Base-by-base conservation (phyloP, 2,888 invertebrate genomes). In the Orchestes rusci region DNA sequence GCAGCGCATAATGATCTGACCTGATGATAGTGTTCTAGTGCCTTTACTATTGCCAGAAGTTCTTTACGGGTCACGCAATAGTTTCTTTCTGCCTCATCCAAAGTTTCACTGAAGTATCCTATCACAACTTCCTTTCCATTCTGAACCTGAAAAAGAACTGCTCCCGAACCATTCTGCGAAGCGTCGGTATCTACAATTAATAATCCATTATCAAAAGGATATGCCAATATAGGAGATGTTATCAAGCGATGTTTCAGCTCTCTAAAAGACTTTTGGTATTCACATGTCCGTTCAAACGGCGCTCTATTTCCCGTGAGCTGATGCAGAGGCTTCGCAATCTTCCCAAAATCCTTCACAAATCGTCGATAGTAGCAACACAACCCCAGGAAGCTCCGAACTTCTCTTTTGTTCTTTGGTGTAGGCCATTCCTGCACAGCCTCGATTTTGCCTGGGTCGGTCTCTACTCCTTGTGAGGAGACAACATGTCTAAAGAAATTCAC, bases 21-120 rank as follows among this genome's bases (percentile, higher is more conserved):
- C n/a, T n/a, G n/a, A n/a, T n/a, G n/a, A n/a, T n/a, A 54, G 40
- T 58, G 59, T 12, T 39, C 54, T 10, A 60, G n/a, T 53, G 5
- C 57, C 51, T 18, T 37, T 39, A n/a, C n/a, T n/a, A n/a, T n/a
- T n/a, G n/a, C n/a, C n/a, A n/a, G n/a, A n/a, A n/a, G n/a, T n/a
- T n/a, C n/a, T n/a, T n/a, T n/a, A n/a, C n/a, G n/a, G n/a, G n/a
- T n/a, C n/a, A n/a, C n/a, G n/a, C n/a, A n/a, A n/a, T n/a, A n/a
- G n/a, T n/a, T n/a, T n/a, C n/a, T n/a, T n/a, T n/a, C n/a, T n/a
- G n/a, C n/a, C n/a, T n/a, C n/a, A n/a, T n/a, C n/a, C n/a, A n/a
- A n/a, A n/a, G n/a, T n/a, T n/a, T n/a, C n/a, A n/a, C n/a, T n/a
- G n/a, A n/a, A n/a, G n/a, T n/a, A n/a, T n/a, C n/a, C n/a, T n/a